A percentile compares a stretch with the other conserved stretches of the same genome.
These are phyloP conservation scores for Parazoanthus swiftii DNA, from an alignment of 92 coral and sea anemone species.

Conservation along the genomic window DNA sequence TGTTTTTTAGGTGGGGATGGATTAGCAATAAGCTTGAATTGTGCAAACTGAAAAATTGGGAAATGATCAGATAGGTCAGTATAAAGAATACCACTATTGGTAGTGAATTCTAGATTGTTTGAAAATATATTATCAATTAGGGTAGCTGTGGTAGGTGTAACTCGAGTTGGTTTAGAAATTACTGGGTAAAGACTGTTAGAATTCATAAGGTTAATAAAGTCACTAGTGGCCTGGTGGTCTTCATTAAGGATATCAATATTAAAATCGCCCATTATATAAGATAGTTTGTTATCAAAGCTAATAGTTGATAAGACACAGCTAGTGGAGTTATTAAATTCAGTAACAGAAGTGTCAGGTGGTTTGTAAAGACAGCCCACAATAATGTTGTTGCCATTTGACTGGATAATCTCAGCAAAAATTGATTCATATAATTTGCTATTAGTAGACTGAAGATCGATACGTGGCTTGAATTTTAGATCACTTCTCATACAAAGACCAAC, in stretches of 20 bases:
- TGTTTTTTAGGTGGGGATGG: neutral
- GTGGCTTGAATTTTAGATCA: slow-evolving; percentile 37
- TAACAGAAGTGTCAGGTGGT: slow-evolving; percentile 42
- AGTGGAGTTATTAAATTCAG: slow-evolving; percentile 31
- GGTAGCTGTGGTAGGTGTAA: slow-evolving; percentile 7
- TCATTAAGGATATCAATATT: slow-evolving; percentile 20
- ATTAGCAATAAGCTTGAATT: slow-evolving; percentile 11
- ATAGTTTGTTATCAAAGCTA: slow-evolving; percentile 34
- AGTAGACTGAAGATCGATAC: slow-evolving; percentile 34
- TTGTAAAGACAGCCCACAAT: slow-evolving; percentile 43
- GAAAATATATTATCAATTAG: slow-evolving; percentile 27
- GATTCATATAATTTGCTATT: slow-evolving; percentile 35
- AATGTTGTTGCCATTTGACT: slow-evolving; percentile 35
- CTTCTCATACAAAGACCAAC: slow-evolving; percentile 32
- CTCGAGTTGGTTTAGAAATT: slow-evolving; percentile 26
- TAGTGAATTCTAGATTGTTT: slow-evolving; percentile 5
- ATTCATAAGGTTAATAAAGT: slow-evolving; percentile 3
- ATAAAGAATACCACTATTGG: slow-evolving; percentile 39
- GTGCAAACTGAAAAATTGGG: slow-evolving; percentile 41
- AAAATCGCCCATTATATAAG: slow-evolving; percentile 29
- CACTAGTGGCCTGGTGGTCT: slow-evolving; percentile 15
- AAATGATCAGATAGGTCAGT: slow-evolving; percentile 45
- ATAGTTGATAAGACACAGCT: slow-evolving; percentile 23
- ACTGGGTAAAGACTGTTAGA: slow-evolving; percentile 18
- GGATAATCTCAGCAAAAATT: slow-evolving; percentile 39